Evolutionary conservation across 2,888 invertebrate species (phyloP), one percentile per base, ranked within the genome.

Genomic region (Orchesellides sinensis): DNA sequence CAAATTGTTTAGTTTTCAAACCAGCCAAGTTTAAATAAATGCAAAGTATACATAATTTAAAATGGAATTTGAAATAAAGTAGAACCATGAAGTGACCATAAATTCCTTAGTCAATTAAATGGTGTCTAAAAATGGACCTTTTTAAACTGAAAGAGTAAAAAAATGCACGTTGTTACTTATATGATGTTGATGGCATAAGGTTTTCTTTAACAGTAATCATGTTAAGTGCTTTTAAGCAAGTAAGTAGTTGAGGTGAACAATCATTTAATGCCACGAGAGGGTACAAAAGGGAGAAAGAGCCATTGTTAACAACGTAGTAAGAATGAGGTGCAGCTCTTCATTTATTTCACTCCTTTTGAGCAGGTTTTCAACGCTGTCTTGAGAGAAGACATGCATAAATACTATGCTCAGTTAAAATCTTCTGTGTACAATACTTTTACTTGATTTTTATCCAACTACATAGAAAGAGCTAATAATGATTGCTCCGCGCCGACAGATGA

Each of bases 281-380:
- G 35, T 70, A 59, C 54, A 65, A 66, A 49, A 54, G 69, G 70
- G 61, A 59, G 49, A 47, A 72, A 80, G 68, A 54, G 27, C 47
- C 52, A 68, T 75, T 82, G 82, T 82, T 75, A 82, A 82, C 69
- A 82, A 75, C 66, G 68, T 73, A 73, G 68, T 59, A 47, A 56
- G 79, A 63, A 69, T 63, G 47, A 80, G 49, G 32, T 68, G 68
- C 66, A 81, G 68, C 66, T 70, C 56, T 21, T 52, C 70, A 56
- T 32, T 68, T n/a, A 59, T 61, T n/a, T 47, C 56, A 29, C 69
- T 69, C 61, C 40, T 77, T n/a, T 80, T 80, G 66, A 72, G 45
- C 21, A 61, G 68, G 61, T 74, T 73, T 81, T 81, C 81, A 68
- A 81, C 81, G 74, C 81, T 80, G 68, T 59, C 3, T 27, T 47